Evolutionary conservation across 1,140 invertebrate genomes (phyloP).

Genomic region (Harlomillsia oculata): DNA sequence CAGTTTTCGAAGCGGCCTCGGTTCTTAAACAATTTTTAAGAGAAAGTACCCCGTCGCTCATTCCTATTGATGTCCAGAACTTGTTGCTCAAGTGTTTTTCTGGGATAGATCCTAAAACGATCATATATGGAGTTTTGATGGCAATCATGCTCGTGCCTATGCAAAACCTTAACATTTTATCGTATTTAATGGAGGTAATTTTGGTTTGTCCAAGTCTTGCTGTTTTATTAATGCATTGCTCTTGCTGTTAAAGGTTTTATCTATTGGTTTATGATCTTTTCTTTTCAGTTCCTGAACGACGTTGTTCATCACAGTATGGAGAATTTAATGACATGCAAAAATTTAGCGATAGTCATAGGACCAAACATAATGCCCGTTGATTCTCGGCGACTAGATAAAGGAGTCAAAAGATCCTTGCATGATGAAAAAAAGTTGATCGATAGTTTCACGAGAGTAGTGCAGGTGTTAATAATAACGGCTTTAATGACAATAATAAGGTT

Average conservation of each 20-base stretch:
- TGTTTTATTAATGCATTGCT: no score
- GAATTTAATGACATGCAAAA: constrained; percentile 29
- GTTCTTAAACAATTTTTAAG: constrained; percentile 29
- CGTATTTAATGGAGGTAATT: constrained; percentile 28
- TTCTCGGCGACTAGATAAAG: constrained; percentile 21
- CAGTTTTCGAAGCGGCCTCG: constrained; percentile 27
- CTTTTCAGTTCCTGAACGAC: constrained; percentile 25
- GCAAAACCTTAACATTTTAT: constrained; percentile 10
- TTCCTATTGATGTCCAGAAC: constrained; percentile 23
- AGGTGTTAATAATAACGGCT: constrained; percentile 6
- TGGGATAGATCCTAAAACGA: neutral
- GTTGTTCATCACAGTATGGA: constrained; percentile 10
- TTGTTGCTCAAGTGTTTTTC: constrained; percentile 23
- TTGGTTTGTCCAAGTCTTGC: no score
- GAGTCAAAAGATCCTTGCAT: constrained; percentile 3
- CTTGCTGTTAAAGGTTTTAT: no score
- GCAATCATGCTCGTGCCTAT: constrained; percentile 19
- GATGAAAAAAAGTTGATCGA: constrained; percentile 8
- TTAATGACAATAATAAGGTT: neutral
- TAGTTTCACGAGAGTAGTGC: constrained; percentile 15
- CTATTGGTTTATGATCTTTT: no score
- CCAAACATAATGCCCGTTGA: constrained; percentile 33
- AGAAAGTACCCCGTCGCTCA: constrained; percentile 18
- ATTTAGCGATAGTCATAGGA: constrained; percentile 28
- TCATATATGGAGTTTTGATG: constrained; percentile 17